These are phyloP conservation scores for Synanthedon formicaeformis DNA, from an alignment of 2,888 invertebrate genomes.

Conservation along the genomic window DNA sequence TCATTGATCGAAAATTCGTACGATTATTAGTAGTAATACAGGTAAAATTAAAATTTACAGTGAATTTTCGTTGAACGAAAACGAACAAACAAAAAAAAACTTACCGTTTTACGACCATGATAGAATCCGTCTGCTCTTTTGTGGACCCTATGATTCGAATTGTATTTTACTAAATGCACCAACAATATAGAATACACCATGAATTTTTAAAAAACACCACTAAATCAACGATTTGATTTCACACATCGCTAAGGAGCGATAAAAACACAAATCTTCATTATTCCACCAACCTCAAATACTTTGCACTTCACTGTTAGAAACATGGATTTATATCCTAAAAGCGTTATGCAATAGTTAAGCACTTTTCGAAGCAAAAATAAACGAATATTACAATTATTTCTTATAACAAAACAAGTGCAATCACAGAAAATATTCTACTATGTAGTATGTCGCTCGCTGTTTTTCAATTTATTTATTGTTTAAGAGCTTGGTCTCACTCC, in stretches of 20 bases:
- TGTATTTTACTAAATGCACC: constrained; percentile 57
- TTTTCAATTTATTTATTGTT: neutral
- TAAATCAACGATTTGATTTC: constrained; percentile 54
- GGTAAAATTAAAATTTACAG: too few relatives aligned
- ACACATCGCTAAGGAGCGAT: constrained; percentile 67
- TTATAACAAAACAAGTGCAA: neutral
- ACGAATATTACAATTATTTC: neutral
- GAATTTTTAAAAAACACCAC: constrained; percentile 59
- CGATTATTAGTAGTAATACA: too few relatives aligned
- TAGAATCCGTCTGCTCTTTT: constrained; percentile 69
- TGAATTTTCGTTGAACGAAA: neutral
- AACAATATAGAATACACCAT: constrained; percentile 61
- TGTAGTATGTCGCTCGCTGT: too few relatives aligned
- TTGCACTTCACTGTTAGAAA: constrained; percentile 52
- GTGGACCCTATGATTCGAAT: constrained; percentile 70
- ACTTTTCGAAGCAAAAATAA: neutral
- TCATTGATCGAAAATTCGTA: too few relatives aligned
- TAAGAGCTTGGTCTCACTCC: neutral
- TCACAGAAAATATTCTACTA: neutral
- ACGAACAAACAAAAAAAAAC: constrained; percentile 19
- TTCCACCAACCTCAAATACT: constrained; percentile 44
- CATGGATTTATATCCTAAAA: constrained; percentile 23
- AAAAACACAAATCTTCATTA: constrained; percentile 55
- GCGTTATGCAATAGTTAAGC: neutral
- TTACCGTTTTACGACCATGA: constrained; percentile 72